Conservation (phyloP, 2,888 invertebrate species). For the Podabrus alpinus region DNA sequence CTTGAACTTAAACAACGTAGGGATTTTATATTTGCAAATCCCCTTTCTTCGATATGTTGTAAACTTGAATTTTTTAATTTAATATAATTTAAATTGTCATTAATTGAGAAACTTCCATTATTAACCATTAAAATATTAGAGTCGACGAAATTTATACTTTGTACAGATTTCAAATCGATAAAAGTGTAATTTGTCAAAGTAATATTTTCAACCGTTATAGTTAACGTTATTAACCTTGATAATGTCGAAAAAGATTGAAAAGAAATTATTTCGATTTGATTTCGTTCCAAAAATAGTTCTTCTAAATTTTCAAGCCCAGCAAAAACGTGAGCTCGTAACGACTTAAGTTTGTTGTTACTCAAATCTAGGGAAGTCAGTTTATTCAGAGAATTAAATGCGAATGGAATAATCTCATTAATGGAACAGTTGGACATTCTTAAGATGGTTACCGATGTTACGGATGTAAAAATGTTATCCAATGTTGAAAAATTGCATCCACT, state of each 20-base stretch:
- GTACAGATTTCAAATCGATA: neutral
- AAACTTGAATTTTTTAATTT: neutral
- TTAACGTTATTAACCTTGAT: neutral
- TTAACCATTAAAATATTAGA: neutral
- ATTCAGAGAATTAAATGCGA: neutral
- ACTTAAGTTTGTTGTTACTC: neutral
- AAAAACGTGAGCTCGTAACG: neutral
- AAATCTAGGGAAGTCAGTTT: neutral
- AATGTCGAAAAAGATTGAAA: neutral
- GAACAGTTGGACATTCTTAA: neutral
- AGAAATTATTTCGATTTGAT: neutral
- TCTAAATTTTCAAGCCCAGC: neutral
- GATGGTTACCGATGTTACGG: neutral
- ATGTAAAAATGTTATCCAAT: neutral
- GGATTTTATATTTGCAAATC: neutral
- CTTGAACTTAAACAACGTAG: neutral
- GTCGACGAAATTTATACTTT: neutral
- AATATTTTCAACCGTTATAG: neutral
- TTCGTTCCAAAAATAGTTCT: neutral
- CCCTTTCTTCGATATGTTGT: neutral
- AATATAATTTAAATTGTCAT: neutral
- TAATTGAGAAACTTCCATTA: neutral
- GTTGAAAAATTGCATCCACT: neutral
- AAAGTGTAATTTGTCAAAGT: neutral
- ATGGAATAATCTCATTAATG: neutral